Evolutionary conservation across 2,113 vertebrate species (phyloP), one percentile per base, ranked within the genome.

Genomic region (Bubo bubo): DNA sequence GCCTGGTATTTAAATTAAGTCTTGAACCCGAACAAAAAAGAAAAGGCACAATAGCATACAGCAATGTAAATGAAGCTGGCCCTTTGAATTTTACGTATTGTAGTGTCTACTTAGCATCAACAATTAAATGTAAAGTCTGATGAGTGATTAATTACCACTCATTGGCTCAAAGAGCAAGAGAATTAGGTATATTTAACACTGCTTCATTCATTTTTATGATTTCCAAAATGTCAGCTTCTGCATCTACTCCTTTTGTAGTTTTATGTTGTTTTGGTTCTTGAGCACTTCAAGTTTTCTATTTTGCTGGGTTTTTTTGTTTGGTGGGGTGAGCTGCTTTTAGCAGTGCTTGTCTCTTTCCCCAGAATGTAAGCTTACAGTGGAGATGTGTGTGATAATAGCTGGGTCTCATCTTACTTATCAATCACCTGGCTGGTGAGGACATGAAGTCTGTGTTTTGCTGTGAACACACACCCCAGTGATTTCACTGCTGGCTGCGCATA

Each of bases 11-110:
- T 68, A 60, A 82, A 79, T 49, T 34, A 66, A 24, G 18, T 35
- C 28, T 45, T 10, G 14, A 71, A 66, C 5, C 3, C 39, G 19
- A 52, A 28, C 1, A 50, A 47, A 63, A 50, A 22, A 12, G 58
- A 45, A 27, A 13, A 22, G 27, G 34, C 14, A 24, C 6, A 55
- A 9, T 14, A 56, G 15, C 1, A 0, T 45, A 30, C 2, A 4
- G 4, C 56, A 35, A 12, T 8, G 3, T 11, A 12, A 73, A 49
- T 5, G 3, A 20, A 88, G 62, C 60, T 11, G 2, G 14, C 5
- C 9, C 6, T 47, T 14, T 32, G 17, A 37, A 3, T 72, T 88
- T 82, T 85, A 9, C 5, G 26, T 5, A 9, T 39, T 35, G 35
- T n/a, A 43, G 3, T 2, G 6, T 34, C 24, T 82, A 32, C 14